Evolutionary conservation across 2,888 invertebrate genomes (phyloP).

Genomic region (Parnassius glacialis): DNA sequence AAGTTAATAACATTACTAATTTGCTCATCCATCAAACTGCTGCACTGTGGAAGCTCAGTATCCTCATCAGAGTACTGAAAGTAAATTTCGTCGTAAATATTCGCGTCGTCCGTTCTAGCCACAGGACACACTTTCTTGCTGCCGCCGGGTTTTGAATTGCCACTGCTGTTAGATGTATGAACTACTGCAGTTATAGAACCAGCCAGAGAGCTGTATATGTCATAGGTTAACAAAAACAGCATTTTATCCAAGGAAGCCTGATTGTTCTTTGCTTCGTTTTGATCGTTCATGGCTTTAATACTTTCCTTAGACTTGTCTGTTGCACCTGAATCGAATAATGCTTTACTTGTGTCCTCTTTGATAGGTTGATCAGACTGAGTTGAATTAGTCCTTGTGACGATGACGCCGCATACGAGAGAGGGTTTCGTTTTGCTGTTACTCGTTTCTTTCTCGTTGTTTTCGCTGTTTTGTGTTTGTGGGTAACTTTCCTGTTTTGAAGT

Average conservation of each 20-base stretch:
- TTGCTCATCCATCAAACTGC: slow-evolving; percentile 68
- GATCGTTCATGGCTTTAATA: slow-evolving; percentile 89
- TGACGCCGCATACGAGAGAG: slow-evolving; percentile 66
- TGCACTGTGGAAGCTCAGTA: slow-evolving; percentile 76
- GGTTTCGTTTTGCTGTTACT: slow-evolving; percentile 59
- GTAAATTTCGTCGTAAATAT: slow-evolving; percentile 73
- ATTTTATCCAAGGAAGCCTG: slow-evolving; percentile 59
- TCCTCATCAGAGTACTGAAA: slow-evolving; percentile 82
- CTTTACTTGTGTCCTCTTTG: slow-evolving; percentile 67
- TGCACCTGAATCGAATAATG: slow-evolving; percentile 64
- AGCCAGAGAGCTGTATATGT: slow-evolving; percentile 83
- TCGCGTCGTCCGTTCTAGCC: slow-evolving; percentile 59
- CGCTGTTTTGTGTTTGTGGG: slow-evolving; percentile 57
- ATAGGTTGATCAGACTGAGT: slow-evolving; percentile 54
- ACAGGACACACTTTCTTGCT: slow-evolving; percentile 74
- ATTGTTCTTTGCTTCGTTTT: slow-evolving; percentile 85
- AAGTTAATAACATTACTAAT: slow-evolving; percentile 78
- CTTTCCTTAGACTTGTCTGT: slow-evolving; percentile 58
- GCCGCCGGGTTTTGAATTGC: slow-evolving; percentile 75
- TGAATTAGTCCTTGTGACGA: slow-evolving; percentile 57
- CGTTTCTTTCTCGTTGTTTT: slow-evolving; percentile 60
- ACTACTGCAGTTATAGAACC: slow-evolving; percentile 71
- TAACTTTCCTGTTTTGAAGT: slow-evolving; percentile 60
- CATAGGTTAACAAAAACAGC: slow-evolving; percentile 84
- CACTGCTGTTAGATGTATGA: slow-evolving; percentile 68